Base-by-base conservation (phyloP, 2,113 vertebrate species). In the Sialia sialis region DNA sequence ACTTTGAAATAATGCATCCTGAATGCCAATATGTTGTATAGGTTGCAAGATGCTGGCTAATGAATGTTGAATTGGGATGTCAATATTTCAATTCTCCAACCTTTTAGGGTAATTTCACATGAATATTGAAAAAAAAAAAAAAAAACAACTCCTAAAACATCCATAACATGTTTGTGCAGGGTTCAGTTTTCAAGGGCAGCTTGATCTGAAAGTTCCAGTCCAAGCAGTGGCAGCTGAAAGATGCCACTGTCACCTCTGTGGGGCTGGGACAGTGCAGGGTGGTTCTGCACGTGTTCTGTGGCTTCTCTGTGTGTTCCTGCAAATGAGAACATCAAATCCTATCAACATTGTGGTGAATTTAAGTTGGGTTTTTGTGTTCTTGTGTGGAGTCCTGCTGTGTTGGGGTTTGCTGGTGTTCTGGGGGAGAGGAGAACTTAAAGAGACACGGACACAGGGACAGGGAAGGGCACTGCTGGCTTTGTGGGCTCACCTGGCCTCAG, bases 371-470 rank as follows among this genome's bases (percentile, higher is more conserved):
- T 90, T 73, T 25, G 69, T 91, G 70, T 62, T 96, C 62, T 77
- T 79, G 9, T 25, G 4, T 26, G 67, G 78, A 51, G 30, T 32
- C 63, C n/a, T 79, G 13, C 63, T 36, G 7, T 30, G 67, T 4
- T 23, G 13, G 55, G 76, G 7, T 86, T 86, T 70, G 73, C 76
- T 43, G 16, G 52, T 54, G 5, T 76, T 75, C 70, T 66, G 48
- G 36, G 23, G 38, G 26, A 66, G 84, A 25, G 27, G 41, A n/a
- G 46, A 22, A 16, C 11, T 3, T 23, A 30, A 2, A 6, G 8
- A 18, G 46, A 10, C 34, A 2, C 0, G 0, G 22, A 43, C 7
- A 2, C 0, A 0, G 32, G 6, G 58, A 2, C 25, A n/a, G 74
- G 69, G 60, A 20, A 17, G 3, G 25, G 13, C 43, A 4, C 13